Percentiles rank a stretch among this genome's conserved stretches.
Conservation (phyloP, 35 echinoderm and acorn worm species). For the Nesometra sesokonis region DNA sequence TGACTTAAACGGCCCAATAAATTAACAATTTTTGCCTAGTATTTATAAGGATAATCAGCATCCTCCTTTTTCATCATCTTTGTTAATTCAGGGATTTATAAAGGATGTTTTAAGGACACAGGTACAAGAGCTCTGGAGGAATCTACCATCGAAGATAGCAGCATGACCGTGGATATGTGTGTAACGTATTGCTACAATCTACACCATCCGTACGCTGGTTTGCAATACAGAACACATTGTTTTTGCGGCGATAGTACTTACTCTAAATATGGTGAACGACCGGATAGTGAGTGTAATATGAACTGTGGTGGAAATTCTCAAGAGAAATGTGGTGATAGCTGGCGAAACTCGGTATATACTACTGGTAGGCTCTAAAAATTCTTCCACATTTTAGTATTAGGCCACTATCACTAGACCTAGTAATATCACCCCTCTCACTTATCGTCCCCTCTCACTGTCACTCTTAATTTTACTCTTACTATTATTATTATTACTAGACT, state of each 20-base stretch:
- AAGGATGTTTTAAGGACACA: slow-evolving; percentile 16
- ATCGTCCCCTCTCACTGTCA: too few species aligned
- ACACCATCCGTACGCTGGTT: not conserved
- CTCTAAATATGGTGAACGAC: not conserved
- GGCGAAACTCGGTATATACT: slow-evolving; percentile 23
- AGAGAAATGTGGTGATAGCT: slow-evolving; percentile 14
- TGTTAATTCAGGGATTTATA: slow-evolving; percentile 3
- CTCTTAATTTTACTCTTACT: too few species aligned
- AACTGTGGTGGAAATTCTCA: slow-evolving; percentile 1
- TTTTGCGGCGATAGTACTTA: not conserved
- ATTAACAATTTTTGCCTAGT: too few species aligned
- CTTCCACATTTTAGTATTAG: too few species aligned
- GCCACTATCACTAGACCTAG: too few species aligned
- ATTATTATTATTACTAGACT: too few species aligned
- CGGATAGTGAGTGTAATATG: slow-evolving; percentile 23
- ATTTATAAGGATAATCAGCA: too few species aligned
- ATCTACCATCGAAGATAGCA: not conserved
- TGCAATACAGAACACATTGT: not conserved
- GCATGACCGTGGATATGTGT: not conserved
- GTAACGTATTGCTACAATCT: not conserved
- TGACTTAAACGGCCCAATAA: not conserved
- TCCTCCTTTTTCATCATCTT: too few species aligned
- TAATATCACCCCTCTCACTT: too few species aligned
- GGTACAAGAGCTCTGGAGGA: slow-evolving; percentile 2
- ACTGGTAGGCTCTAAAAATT: not conserved